These are phyloP conservation scores for Hippocampus abdominalis DNA, from an alignment of 2,113 vertebrate genomes.

Conservation along the genomic window DNA sequence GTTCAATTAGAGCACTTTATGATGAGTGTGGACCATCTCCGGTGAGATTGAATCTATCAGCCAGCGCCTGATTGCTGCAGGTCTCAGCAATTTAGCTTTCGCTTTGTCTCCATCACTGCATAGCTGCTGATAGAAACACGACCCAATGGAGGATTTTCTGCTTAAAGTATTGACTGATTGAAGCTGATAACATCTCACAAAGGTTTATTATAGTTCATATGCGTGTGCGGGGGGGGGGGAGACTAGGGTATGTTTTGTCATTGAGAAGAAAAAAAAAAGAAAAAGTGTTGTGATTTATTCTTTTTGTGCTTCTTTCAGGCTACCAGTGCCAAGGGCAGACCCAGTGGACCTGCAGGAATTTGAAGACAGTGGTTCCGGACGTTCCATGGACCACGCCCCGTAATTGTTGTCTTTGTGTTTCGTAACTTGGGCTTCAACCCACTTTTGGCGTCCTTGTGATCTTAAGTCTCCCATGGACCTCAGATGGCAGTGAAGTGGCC, in stretches of 20 bases:
- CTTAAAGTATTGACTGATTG: constrained; percentile 57
- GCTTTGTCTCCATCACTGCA: constrained; percentile 59
- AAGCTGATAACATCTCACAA: constrained; percentile 58
- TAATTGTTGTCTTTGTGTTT: constrained; percentile 48
- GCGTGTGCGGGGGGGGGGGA: constrained; percentile 9
- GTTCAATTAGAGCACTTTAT: constrained; percentile 66
- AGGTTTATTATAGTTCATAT: constrained; percentile 51
- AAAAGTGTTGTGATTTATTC: neutral
- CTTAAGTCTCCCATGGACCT: neutral
- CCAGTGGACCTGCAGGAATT: constrained; percentile 55
- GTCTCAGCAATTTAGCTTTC: constrained; percentile 50
- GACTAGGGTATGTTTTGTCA: constrained; percentile 3
- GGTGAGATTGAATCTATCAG: constrained; percentile 61
- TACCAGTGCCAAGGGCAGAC: constrained; percentile 62
- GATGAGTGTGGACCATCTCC: constrained; percentile 53
- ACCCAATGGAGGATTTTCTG: constrained; percentile 62
- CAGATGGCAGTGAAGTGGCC: constrained; percentile 41
- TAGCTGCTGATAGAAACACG: constrained; percentile 50
- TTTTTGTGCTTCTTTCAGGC: constrained; percentile 32
- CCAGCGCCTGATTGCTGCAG: constrained; percentile 47
- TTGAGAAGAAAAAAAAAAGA: neutral
- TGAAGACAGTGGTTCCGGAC: constrained; percentile 59
- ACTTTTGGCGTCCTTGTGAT: constrained; percentile 16
- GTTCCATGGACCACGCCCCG: constrained; percentile 68
- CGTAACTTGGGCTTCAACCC: constrained; percentile 28